phyloP scores from a whole-genome alignment of 2,113 vertebrate genomes.

The Limanda limanda region DNA sequence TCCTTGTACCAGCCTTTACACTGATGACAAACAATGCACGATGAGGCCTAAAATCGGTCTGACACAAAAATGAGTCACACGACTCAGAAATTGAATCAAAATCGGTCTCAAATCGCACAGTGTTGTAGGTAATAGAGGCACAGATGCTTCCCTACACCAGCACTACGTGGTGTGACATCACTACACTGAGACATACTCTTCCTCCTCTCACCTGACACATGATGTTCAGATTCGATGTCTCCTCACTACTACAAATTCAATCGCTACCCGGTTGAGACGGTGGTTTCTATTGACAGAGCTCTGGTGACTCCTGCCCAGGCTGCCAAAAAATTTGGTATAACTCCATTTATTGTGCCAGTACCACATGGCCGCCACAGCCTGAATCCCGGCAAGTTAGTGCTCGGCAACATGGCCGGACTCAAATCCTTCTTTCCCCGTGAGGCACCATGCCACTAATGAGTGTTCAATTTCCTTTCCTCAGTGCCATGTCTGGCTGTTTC shows the following conservation, averaged over 20 bases:
- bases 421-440: constrained; percentile 39
- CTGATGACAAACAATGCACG: too few relatives aligned
- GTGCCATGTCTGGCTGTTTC: constrained; percentile 24
- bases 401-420: constrained; percentile 48
- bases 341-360: constrained; percentile 54
- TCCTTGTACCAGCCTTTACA: too few relatives aligned
- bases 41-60: too few relatives aligned
- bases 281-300: constrained; percentile 53
- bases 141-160: constrained; percentile 2
- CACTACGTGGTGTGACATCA: constrained; percentile 13
- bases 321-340: constrained; percentile 44
- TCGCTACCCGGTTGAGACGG: constrained; percentile 28
- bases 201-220: constrained; percentile 33
- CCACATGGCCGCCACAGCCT: constrained; percentile 28
- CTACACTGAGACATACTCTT: constrained; percentile 12
- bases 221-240: not conserved
- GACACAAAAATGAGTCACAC: too few relatives aligned
- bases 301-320: constrained; percentile 32
- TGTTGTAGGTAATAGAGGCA: not conserved
- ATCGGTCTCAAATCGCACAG: not conserved
- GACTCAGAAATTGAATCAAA: too few relatives aligned
- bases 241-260: not conserved
- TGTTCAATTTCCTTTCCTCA: constrained; percentile 34
- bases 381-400: constrained; percentile 31
- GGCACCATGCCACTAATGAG: constrained; percentile 46